Percentiles rank a stretch among this genome's conserved stretches.
These are phyloP conservation scores for Lepidochrysops patricia DNA, from an alignment of 2,888 invertebrate genomes.

Conservation along the genomic window DNA sequence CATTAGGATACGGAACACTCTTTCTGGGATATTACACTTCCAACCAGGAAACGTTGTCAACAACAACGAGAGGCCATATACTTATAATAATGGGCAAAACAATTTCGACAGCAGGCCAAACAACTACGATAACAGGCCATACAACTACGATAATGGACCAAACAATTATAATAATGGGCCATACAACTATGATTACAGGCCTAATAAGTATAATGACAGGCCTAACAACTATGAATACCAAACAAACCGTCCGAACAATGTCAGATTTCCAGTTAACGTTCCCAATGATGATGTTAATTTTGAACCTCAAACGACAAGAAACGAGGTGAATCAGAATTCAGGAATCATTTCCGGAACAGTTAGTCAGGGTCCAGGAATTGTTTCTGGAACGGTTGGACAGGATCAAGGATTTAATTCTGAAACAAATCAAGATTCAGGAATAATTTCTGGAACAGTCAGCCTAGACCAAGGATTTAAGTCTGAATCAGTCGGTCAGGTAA, in stretches of 20 bases:
- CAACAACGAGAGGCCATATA: too few species aligned
- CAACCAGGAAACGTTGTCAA: constrained; percentile 22
- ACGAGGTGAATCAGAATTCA: background rate
- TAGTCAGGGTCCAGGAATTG: background rate
- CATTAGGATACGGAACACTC: constrained; percentile 30
- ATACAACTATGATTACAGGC: constrained; percentile 13
- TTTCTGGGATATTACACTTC: constrained; percentile 31
- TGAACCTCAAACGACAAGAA: constrained; percentile 13
- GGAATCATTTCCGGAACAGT: background rate
- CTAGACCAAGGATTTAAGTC: background rate
- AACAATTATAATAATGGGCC: constrained; percentile 12
- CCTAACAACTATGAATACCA: constrained; percentile 19
- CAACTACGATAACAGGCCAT: constrained; percentile 8
- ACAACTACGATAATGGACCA: constrained; percentile 12
- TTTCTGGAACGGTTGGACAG: background rate
- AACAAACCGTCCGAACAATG: constrained; percentile 22
- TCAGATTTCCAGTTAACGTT: constrained; percentile 24
- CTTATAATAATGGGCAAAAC: too few species aligned
- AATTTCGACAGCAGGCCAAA: background rate
- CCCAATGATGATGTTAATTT: constrained; percentile 21
- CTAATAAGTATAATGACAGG: constrained; percentile 17
- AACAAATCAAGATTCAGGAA: background rate
- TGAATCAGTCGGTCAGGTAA: background rate
- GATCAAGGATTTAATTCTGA: background rate
- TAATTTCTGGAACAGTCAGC: background rate